Percentiles rank a stretch among this genome's conserved stretches.
Conservation (phyloP, 1,140 invertebrate species). For the Anoplophora glabripennis region DNA sequence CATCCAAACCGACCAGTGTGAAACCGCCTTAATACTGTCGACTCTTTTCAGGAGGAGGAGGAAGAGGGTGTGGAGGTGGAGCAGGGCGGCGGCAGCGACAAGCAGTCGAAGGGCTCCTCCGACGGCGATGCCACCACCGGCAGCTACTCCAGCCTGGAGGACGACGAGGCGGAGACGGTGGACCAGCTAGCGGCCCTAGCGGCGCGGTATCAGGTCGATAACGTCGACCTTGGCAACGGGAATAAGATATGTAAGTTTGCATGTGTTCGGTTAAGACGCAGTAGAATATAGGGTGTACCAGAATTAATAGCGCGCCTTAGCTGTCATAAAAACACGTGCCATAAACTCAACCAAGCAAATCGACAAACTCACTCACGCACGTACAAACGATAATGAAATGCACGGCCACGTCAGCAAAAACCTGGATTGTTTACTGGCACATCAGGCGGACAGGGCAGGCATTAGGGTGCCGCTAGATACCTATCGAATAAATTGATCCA, state of each 20-base stretch:
- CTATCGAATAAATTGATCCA: too few relatives aligned
- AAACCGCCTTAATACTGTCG: not conserved
- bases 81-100: constrained; percentile 30
- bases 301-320: too few relatives aligned
- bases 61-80: constrained; percentile 38
- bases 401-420: too few relatives aligned
- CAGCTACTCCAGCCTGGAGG: constrained; percentile 52
- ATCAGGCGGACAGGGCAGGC: too few relatives aligned
- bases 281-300: too few relatives aligned
- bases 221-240: constrained; percentile 47
- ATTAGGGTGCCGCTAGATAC: too few relatives aligned
- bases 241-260: constrained; percentile 45
- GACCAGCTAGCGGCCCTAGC: constrained; percentile 42
- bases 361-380: too few relatives aligned
- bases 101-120: constrained; percentile 46
- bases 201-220: constrained; percentile 45
- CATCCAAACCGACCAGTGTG: too few relatives aligned
- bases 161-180: constrained; percentile 50
- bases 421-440: too few relatives aligned
- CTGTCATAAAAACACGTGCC: too few relatives aligned
- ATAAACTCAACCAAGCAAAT: too few relatives aligned
- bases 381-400: too few relatives aligned
- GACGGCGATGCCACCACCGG: constrained; percentile 50
- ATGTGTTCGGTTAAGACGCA: not conserved
- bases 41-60: constrained; percentile 31